phyloP scores from a whole-genome alignment of 2,113 vertebrate genomes.

The Galemys pyrenaicus region DNA sequence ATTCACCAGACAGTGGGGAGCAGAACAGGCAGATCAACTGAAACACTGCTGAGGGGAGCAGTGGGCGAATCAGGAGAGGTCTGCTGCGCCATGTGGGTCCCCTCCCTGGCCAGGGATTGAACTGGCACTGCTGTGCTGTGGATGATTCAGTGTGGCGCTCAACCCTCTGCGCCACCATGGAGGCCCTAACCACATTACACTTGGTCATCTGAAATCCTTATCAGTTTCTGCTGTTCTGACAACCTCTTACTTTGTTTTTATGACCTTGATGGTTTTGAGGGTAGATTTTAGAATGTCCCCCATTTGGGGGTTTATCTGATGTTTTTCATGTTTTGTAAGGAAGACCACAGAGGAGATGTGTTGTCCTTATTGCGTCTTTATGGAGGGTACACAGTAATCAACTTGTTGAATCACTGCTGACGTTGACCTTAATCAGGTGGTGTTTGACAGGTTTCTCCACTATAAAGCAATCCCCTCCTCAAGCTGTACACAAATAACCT shows the following conservation, averaged over 20 bases:
- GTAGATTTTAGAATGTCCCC: neutral
- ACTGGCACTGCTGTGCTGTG: no score
- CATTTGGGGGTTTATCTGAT: neutral
- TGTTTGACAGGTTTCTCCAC: neutral
- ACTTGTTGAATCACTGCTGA: neutral
- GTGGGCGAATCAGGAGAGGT: no score
- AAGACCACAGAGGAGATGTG: neutral
- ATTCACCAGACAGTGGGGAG: no score
- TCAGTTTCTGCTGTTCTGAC: neutral
- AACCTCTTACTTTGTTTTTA: conserved; percentile 5
- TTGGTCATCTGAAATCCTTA: neutral
- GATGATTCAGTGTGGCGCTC: no score
- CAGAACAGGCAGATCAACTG: no score
- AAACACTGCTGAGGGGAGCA: no score
- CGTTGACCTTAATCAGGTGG: neutral
- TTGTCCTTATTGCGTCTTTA: neutral
- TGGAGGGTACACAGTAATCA: neutral
- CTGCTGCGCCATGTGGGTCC: no score
- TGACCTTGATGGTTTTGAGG: neutral
- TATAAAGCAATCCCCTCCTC: no score
- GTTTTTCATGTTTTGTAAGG: neutral
- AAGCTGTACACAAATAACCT: neutral
- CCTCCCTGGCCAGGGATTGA: no score
- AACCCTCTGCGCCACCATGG: no score
- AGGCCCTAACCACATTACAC: no score